Base-by-base conservation (phyloP, 1,140 invertebrate species). In the Littorina saxatilis region DNA sequence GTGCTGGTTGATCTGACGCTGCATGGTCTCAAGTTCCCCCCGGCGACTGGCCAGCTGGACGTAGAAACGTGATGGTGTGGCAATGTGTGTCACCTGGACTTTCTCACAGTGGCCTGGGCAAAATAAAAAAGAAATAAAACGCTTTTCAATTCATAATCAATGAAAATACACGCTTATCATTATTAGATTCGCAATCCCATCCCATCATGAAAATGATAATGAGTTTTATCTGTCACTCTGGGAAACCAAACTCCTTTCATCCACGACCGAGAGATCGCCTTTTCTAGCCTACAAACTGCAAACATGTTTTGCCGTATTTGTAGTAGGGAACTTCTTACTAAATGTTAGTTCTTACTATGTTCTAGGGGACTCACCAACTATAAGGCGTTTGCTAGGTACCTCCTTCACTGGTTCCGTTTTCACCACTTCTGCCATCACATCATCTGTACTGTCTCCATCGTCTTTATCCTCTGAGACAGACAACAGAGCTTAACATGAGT, bases 31-130 rank as follows among this genome's bases (percentile, higher is more conserved):
- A 0, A 88, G 43, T n/a, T 75, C 80, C 15, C 13, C 29, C 17
- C 13, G 29, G 66, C 87, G 81, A 13, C 72, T 35, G n/a, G 23
- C 40, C 37, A 77, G 79, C 77, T 89, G 88, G 5, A 88, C 82
- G 47, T 83, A 76, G 50, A 89, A 89, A 35, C 77, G 39, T 66
- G 83, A 74, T 9, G 88, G 88, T 47, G 86, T 85, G 50, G 80
- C 77, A 9, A 89, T 85, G 79, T 89, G 88, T 0, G 88, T 88
- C 4, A 89, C 86, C 55, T 75, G 55, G 0, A 88, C 86, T n/a
- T 32, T 43, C 40, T 87, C 86, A 63, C 32, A 47, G 20, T 74
- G 32, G 13, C 78, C 85, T 88, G 77, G 17, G 80, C 68, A 72
- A 2, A 43, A 4, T 32, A 68, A n/a, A n/a, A n/a, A n/a, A n/a